A percentile compares a stretch with the other conserved stretches of the same genome.
Conservation (phyloP, 2,113 vertebrate genomes). For the Pygoscelis adeliae region DNA sequence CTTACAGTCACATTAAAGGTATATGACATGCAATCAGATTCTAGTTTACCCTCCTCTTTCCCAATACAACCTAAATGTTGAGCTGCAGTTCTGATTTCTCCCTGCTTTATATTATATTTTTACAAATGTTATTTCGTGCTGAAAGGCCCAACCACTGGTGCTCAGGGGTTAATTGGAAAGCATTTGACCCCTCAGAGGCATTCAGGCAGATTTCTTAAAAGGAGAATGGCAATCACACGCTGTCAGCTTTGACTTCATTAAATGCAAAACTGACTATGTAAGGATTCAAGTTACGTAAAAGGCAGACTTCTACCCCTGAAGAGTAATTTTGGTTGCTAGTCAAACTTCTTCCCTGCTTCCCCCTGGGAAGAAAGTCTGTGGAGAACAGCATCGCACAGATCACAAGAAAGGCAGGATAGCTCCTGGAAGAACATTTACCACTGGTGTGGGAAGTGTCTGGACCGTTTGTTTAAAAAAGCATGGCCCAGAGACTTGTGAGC, state of each 20-base stretch:
- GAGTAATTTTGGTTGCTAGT: slow-evolving; percentile 36
- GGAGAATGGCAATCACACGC: neutral
- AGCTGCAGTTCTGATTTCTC: slow-evolving; percentile 24
- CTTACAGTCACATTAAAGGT: neutral
- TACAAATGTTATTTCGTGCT: neutral
- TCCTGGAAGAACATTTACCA: neutral
- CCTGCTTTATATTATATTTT: neutral
- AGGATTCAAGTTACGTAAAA: neutral
- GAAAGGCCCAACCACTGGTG: neutral
- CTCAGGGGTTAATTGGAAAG: neutral
- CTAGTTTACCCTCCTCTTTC: neutral
- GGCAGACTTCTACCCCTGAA: slow-evolving; percentile 28
- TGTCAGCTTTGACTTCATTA: neutral
- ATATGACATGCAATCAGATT: slow-evolving; percentile 6
- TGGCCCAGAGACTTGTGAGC: neutral
- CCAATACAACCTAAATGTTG: neutral
- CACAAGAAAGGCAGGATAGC: neutral
- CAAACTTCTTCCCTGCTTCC: neutral
- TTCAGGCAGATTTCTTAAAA: neutral
- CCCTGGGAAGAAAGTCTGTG: neutral
- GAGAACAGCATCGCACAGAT: neutral
- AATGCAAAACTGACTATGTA: slow-evolving; percentile 2
- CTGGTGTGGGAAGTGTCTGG: neutral
- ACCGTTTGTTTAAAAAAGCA: neutral
- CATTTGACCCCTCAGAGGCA: neutral